Base-by-base conservation (phyloP, 2,888 invertebrate genomes). In the Idaea straminata region DNA sequence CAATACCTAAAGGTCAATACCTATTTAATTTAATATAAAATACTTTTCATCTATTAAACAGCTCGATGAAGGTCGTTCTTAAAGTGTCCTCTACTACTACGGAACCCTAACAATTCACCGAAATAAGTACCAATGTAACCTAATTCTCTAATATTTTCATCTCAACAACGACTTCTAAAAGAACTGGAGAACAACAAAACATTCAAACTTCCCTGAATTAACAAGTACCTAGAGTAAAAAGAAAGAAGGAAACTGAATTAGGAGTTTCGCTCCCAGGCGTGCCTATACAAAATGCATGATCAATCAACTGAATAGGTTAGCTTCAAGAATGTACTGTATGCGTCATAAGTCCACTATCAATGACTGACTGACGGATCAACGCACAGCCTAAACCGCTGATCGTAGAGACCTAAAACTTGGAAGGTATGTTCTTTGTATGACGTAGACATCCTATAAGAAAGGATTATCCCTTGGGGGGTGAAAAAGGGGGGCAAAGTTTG, bases 221-320 rank as follows among this genome's bases (percentile, higher is more conserved):
- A 35, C 25, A 61, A 61, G n/a, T n/a, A n/a, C n/a, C 36, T 62
- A 57, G n/a, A 38, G 47, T 34, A 35, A 15, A 57, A 57, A 34
- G 47, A 15, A 58, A 58, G 15, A 34, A 58, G 59, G 25, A 15
- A 47, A 47, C 47, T 47, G 47, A 47, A 47, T 47, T 47, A 38
- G 15, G 34, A 60, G 62, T 57, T 60, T 36, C 61, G 59, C 25
- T 34, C 59, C 57, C 35, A 15, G 35, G 25, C 66, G 68, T 65
- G 59, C 62, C 63, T 61, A 81, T 82, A 79, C 73, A 82, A 81
- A 80, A 82, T 82, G 74, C 78, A 82, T 75, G 76, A 71, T 64
- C 75, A 76, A 74, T 75, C 71, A 70, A 47, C 47, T 7, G 47
- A 47, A 47, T 47, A 10, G 47, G 13, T 47, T 47, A 47, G 47